Base-by-base conservation (phyloP, 2,888 invertebrate genomes). In the Cataglyphis livida region DNA sequence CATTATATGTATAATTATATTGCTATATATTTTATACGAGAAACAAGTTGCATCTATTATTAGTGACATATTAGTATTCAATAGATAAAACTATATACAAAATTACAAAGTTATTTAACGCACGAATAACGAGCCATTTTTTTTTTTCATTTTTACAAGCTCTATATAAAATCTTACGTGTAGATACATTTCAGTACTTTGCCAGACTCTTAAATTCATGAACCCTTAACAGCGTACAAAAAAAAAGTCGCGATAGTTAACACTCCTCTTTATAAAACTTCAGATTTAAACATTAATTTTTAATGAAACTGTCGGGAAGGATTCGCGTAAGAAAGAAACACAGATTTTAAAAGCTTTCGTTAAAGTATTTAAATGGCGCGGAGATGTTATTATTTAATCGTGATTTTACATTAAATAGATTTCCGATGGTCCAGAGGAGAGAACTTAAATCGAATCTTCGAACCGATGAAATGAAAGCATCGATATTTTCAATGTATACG, bases 281-380 rank as follows among this genome's bases (percentile, higher is more conserved):
- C n/a, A 28, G 71, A 61, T 79, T 71, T 79, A 61, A 71, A 59
- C 51, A 61, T 79, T 79, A 71, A 79, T 71, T 71, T 76, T 79
- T 79, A 71, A 79, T 79, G 61, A 59, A 71, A 79, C 35, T 32
- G 59, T 59, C 78, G 44, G 38, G 3, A 48, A 71, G 38, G 35
- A 54, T 51, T 12, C n/a, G n/a, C 28, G 68, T 48, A 51, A 51
- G 51, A 68, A 68, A 76, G 44, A 28, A 54, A 54, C 35, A 68
- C 25, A 59, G 75, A 54, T 76, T 66, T 61, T 71, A 61, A 79
- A 71, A 71, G 44, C 44, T 59, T 48, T 59, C 25, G 32, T 70
- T 71, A 25, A 71, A 54, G 32, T 61, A 79, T 71, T 79, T 79
- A 71, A 79, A 71, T 51, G n/a, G 51, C 32, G 21, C 70, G 48